Percentiles rank a stretch among this genome's conserved stretches.
Conservation (phyloP, 2,113 vertebrate species). For the Pterophyllum scalare region DNA sequence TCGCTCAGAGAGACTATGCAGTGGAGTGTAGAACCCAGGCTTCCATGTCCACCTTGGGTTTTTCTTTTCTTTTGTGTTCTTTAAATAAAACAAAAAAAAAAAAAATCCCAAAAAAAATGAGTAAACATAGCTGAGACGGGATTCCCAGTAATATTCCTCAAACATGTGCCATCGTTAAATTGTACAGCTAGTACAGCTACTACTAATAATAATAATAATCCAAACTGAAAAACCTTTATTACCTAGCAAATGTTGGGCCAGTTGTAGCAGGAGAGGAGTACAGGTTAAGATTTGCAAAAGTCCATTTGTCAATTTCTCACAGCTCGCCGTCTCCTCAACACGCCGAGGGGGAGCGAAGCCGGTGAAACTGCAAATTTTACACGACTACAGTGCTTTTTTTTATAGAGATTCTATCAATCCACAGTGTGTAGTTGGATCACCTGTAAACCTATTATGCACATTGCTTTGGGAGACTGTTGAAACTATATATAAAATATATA, state of each 20-base stretch:
- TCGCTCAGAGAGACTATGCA: conserved; percentile 84
- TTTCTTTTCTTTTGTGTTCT: conserved; percentile 53
- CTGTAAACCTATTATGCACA: conserved; percentile 83
- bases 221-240: conserved; percentile 61
- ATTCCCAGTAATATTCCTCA: conserved; percentile 77
- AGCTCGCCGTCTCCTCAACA: conserved; percentile 49
- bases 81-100: conserved; percentile 51
- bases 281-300: conserved; percentile 71
- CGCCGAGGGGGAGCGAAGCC: conserved; percentile 52
- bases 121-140: conserved; percentile 47
- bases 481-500: conserved; percentile 63
- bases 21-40: conserved; percentile 80
- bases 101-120: conserved; percentile 21
- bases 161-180: conserved; percentile 83
- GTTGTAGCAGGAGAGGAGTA: conserved; percentile 82
- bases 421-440: conserved; percentile 77
- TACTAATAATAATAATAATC: conserved; percentile 21
- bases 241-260: conserved; percentile 77
- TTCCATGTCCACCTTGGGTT: conserved; percentile 78
- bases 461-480: conserved; percentile 84
- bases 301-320: conserved; percentile 68
- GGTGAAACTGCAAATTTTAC: conserved; percentile 77
- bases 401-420: conserved; percentile 78
- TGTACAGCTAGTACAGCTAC: conserved; percentile 61
- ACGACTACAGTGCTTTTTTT: conserved; percentile 71